Evolutionary conservation across 2,113 vertebrate species (phyloP), one percentile per base, ranked within the genome.

Genomic region (Marmota flaviventris): DNA sequence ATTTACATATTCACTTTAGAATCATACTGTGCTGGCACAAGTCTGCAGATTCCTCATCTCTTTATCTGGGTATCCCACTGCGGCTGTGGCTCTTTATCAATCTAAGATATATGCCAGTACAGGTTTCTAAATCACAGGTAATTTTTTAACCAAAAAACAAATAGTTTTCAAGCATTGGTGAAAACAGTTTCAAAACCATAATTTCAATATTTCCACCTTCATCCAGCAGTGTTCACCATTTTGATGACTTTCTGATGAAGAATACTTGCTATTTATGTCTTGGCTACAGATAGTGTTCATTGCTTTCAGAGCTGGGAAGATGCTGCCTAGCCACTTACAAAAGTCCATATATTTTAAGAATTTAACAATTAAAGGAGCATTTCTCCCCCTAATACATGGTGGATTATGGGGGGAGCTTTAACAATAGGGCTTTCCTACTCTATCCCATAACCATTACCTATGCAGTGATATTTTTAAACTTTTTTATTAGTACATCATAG

Each of bases 251-350:
- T 87, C 72, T 29, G 11, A 82, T 51, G 53, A 96, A 94, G 7
- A 94, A 85, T 53, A 75, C 37, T n/a, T 63, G 27, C 51, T 65
- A 42, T 81, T 75, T 85, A 67, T 82, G 94, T 85, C 56, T 87
- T 87, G n/a, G 17, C 6, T 76, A 73, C 39, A 89, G 72, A 16
- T 34, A 37, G 77, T 58, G 20, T 39, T 92, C 45, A 78, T 42
- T 65, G 42, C 12, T 89, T 79, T 83, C 53, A 29, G 18, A 48
- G 37, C n/a, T 83, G 22, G 63, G 48, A 93, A 32, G 12, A 20
- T 76, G 81, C 11, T 34, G 24, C 17, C 45, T 85, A 77, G 81
- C 22, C 48, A 92, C 65, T 88, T 83, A 75, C 8, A 78, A 48
- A 67, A 34, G 18, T 29, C 20, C n/a, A 69, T 37, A n/a, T 22